A percentile compares a stretch with the other conserved stretches of the same genome.
phyloP scores from a whole-genome alignment of 2,113 vertebrate species.

The Equus quagga region DNA sequence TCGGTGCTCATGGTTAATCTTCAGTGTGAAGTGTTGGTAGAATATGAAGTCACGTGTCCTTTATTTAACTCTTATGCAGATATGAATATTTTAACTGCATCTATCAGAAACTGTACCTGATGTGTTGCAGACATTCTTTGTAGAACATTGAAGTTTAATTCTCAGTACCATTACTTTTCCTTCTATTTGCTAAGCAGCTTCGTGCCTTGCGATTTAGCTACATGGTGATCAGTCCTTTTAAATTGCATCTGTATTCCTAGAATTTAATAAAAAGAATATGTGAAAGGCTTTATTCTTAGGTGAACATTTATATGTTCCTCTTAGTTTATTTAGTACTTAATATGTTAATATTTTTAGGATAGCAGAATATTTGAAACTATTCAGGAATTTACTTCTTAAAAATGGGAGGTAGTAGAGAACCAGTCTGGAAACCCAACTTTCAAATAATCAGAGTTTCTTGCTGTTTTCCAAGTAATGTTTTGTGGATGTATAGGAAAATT shows the following conservation, averaged over 20 bases:
- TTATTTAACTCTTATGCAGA: neutral
- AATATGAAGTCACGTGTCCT: neutral
- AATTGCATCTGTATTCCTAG: neutral
- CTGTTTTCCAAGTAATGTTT: slow-evolving; percentile 7
- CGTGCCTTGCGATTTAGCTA: neutral
- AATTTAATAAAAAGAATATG: slow-evolving; percentile 36
- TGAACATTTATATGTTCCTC: neutral
- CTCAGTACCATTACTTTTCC: neutral
- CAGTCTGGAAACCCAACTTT: slow-evolving; percentile 26
- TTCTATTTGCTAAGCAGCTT: neutral
- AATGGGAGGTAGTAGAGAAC: neutral
- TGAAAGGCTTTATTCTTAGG: slow-evolving; percentile 33
- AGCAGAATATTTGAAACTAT: slow-evolving; percentile 38
- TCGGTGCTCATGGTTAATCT: neutral
- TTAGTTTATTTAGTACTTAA: slow-evolving; percentile 50
- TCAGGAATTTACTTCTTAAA: neutral
- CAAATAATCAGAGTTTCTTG: neutral
- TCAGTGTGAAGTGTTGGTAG: neutral
- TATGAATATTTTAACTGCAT: neutral
- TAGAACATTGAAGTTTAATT: slow-evolving; percentile 40
- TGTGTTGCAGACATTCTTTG: neutral
- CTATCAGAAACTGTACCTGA: neutral
- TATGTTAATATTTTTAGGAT: neutral
- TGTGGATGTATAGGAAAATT: neutral
- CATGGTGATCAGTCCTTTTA: neutral